Base-by-base conservation (phyloP, 1,140 invertebrate species). In the Drosophila sproati region DNA sequence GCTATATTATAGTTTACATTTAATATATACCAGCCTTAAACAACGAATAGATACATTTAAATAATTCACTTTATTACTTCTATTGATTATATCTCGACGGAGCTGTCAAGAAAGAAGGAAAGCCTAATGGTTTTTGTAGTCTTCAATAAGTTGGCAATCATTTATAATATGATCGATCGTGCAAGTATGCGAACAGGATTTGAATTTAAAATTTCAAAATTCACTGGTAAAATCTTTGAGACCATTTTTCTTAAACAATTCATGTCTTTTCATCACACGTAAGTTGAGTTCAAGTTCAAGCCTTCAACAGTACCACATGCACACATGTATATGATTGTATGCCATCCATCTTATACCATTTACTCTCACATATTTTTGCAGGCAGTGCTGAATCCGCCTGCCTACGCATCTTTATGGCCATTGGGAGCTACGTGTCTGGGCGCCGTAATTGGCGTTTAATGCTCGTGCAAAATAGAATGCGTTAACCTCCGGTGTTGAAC, bases 391-490 rank as follows among this genome's bases (percentile, higher is more conserved):
- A 55, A 47, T 67, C 35, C 63, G 48, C 45, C 72, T 71, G 76
- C 64, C 82, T 55, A 86, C 79, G 75, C 82, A 79, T 77, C 72
- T 88, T 82, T 66, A 87, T 88, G 72, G 72, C 35, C 29, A 43
- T 32, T 35, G 45, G 56, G 64, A 35, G 35, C 60, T 87, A 87
- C 82, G 82, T 87, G 82, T 79, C 67, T 57, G 61, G 77, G 55
- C 55, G 47, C 47, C 59, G 77, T 87, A 87, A 87, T 88, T 78
- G 83, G 76, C 70, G 60, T 88, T 87, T 81, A 88, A 76, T 78
- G 68, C 61, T 63, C 57, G 37, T 8, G 48, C 67, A 35, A 55
- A 60, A 55, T 68, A 73, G 64, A 73, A 73, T 61, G 67, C 70
- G 66, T 76, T 73, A 73, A 77, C 45, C 81, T 83, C 70, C 50